A percentile compares a stretch with the other conserved stretches of the same genome.
phyloP scores from a whole-genome alignment of 1,140 invertebrate species.

The Diorhabda elongata region DNA sequence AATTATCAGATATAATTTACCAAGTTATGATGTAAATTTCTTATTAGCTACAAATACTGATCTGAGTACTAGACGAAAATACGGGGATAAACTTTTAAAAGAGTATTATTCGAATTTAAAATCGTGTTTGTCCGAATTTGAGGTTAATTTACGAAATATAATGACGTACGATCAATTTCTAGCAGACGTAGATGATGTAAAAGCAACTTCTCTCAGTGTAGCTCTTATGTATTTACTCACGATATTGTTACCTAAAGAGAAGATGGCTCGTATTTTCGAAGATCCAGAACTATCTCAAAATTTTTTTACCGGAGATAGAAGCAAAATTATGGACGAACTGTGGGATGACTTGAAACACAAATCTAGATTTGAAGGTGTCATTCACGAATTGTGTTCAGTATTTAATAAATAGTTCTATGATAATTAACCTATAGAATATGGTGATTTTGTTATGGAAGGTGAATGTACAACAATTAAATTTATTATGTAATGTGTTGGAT shows the following conservation, averaged over 20 bases:
- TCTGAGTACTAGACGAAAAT: not conserved
- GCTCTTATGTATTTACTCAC: not conserved
- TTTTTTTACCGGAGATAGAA: not conserved
- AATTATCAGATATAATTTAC: not conserved
- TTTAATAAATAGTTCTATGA: not conserved
- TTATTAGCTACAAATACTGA: not conserved
- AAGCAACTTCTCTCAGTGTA: not conserved
- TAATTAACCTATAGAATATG: too few relatives aligned
- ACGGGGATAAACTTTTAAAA: not conserved
- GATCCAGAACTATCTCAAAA: not conserved
- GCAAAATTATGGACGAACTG: not conserved
- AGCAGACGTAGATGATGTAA: not conserved
- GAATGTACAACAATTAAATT: too few relatives aligned
- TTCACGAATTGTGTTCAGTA: not conserved
- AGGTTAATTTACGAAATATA: not conserved
- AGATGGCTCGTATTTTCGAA: not conserved
- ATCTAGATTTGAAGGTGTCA: not conserved
- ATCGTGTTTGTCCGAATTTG: not conserved
- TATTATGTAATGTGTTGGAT: too few relatives aligned
- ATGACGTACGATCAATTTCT: not conserved
- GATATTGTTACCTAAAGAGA: not conserved
- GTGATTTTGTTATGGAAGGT: too few relatives aligned
- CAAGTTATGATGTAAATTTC: not conserved
- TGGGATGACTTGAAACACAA: not conserved
- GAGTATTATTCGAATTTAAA: not conserved